phyloP scores from a whole-genome alignment of 2,888 invertebrate species.

The Hypomecis atomaria region DNA sequence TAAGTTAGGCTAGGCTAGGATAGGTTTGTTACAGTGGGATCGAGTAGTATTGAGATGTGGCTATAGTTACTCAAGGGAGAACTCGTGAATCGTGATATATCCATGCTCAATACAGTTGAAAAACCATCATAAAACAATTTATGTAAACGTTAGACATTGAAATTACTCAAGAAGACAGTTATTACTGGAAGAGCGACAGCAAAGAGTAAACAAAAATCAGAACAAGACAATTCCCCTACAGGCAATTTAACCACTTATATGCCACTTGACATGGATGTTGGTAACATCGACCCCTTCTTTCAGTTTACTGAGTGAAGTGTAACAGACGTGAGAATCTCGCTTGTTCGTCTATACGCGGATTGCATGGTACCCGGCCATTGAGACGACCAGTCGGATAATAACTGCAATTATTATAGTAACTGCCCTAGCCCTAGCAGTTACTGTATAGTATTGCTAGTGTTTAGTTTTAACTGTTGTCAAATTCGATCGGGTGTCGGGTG shows the following conservation, averaged over 20 bases:
- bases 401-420: slow-evolving; percentile 67
- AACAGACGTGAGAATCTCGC: slow-evolving; percentile 53
- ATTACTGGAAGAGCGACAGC: background rate
- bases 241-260: slow-evolving; percentile 29
- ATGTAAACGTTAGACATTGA: background rate
- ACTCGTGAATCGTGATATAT: no score
- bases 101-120: no score
- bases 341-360: background rate
- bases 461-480: slow-evolving; percentile 57
- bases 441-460: slow-evolving; percentile 52
- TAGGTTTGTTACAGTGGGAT: no score
- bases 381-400: slow-evolving; percentile 65
- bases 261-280: slow-evolving; percentile 28
- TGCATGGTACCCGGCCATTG: slow-evolving; percentile 32
- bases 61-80: no score
- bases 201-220: slow-evolving; percentile 13
- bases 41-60: no score
- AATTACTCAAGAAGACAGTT: background rate
- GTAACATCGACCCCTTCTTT: slow-evolving; percentile 44
- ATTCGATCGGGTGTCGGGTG: slow-evolving; percentile 34
- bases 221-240: slow-evolving; percentile 1
- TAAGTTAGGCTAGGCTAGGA: no score
- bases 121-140: no score
- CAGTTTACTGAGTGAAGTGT: slow-evolving; percentile 55
- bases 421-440: slow-evolving; percentile 46